Evolutionary conservation across 2,113 vertebrate species (phyloP), one percentile per base, ranked within the genome.

Genomic region (Sinocyclocheilus anophthalmus): DNA sequence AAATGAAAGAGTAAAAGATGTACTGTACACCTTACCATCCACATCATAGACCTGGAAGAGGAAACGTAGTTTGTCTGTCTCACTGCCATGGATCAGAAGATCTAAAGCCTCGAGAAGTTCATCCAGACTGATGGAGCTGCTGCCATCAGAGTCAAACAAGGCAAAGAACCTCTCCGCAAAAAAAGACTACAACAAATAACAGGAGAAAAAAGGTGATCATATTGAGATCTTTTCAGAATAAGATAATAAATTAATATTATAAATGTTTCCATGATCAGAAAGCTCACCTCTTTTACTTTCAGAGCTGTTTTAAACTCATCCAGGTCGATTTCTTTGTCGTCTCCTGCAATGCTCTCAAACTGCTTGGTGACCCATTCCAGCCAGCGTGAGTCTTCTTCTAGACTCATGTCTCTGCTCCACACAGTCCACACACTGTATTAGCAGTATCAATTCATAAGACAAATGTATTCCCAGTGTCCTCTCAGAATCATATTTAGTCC

Each of bases 41-140:
- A 98, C 94, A 0, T 97, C 96, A 0, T 98, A 97, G 16, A 97
- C 96, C 81, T 93, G 96, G 92, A 99, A 99, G 77, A 98, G 96
- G 92, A 99, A 98, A 0, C 20, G 88, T 37, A 98, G 96, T 80
- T 97, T 98, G 91, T 97, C 97, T 0, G 90, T 93, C 90, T 96
- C 88, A 0, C 13, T 94, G 76, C 97, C 96, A 0, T 92, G 94
- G 11, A 96, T 93, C 18, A 98, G 95, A 37, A 95, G 95, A 87
- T 93, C 90, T 84, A 98, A 91, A 53, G 96, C 96, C 53, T 92
- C 84, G 81, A 96, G 92, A 70, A 98, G 94, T 92, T 98, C 96
- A 42, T 96, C 95, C 90, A 96, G 88, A 24, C 94, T 96, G 84
- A 98, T 95, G 90, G 95, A 95, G 79, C 95, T 92, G 0, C 96